A percentile compares a stretch with the other conserved stretches of the same genome.
Evolutionary conservation across 2,113 vertebrate genomes (phyloP).

Genomic region (Psilopsiagon aymara): DNA sequence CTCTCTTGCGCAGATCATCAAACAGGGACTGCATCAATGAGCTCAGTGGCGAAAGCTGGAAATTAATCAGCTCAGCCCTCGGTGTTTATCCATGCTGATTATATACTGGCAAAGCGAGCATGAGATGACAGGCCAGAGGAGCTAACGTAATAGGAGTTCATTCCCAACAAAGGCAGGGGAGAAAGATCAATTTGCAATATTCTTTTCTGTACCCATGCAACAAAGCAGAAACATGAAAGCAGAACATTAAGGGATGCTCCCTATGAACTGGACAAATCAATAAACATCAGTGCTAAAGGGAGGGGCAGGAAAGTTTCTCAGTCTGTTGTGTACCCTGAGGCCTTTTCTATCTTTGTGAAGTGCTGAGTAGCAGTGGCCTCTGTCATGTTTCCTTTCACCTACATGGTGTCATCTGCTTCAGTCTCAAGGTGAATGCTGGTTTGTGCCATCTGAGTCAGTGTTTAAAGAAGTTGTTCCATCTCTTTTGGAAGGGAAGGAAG

Average conservation of each 20-base stretch:
- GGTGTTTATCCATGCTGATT: constrained; percentile 88
- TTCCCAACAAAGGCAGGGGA: constrained; percentile 83
- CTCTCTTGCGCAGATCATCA: constrained; percentile 90
- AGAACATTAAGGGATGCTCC: constrained; percentile 89
- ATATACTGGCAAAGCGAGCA: constrained; percentile 74
- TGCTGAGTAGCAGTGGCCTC: constrained; percentile 69
- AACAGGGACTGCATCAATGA: constrained; percentile 86
- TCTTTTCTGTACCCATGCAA: constrained; percentile 82
- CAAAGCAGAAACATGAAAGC: constrained; percentile 96
- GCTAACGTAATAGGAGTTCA: constrained; percentile 81
- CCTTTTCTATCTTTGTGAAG: constrained; percentile 66
- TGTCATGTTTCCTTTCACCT: constrained; percentile 76
- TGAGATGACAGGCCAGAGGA: constrained; percentile 74
- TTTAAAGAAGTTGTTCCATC: constrained; percentile 19
- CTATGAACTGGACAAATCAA: constrained; percentile 93
- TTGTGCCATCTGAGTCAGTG: not conserved
- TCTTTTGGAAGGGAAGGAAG: not conserved
- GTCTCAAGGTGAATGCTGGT: constrained; percentile 71
- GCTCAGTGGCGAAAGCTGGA: constrained; percentile 78
- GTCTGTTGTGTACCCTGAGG: constrained; percentile 72
- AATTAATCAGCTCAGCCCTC: constrained; percentile 86
- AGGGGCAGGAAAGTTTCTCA: constrained; percentile 72
- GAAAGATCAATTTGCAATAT: constrained; percentile 98
- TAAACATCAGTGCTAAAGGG: constrained; percentile 87
- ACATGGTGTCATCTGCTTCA: constrained; percentile 69